phyloP scores from a whole-genome alignment of 37 sponge, comb jelly and placozoan genomes.

The Crambe crambe region DNA sequence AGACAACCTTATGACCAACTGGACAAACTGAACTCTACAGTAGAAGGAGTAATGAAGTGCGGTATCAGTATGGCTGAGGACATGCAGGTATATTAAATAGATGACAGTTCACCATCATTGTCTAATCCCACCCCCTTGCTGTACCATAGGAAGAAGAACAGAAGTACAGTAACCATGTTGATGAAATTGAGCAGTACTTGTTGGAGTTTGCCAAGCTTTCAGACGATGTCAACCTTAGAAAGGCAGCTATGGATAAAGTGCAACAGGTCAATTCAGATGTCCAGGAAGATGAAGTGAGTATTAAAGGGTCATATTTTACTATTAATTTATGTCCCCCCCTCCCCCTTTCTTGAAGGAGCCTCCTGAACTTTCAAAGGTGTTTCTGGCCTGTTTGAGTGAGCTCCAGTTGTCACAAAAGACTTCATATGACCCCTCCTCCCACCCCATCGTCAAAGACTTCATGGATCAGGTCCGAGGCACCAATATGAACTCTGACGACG shows the following conservation, averaged over 20 bases:
- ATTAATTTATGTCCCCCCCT: too few species aligned
- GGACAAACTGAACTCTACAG: neutral
- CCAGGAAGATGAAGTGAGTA: neutral
- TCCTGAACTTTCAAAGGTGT: constrained; percentile 7
- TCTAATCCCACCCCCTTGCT: too few species aligned
- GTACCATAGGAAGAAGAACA: neutral
- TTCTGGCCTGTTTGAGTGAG: neutral
- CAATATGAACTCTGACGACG: neutral
- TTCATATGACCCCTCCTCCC: constrained; percentile 5
- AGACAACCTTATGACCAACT: neutral
- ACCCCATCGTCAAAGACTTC: constrained; percentile 22
- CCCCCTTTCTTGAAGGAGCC: too few species aligned
- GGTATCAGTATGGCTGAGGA: constrained; percentile 19
- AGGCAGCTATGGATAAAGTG: constrained; percentile 1
- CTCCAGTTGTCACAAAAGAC: neutral
- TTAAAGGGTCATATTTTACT: too few species aligned
- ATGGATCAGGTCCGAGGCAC: neutral
- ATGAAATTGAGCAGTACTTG: neutral
- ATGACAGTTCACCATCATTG: too few species aligned
- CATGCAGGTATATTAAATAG: neutral
- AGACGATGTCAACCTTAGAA: neutral
- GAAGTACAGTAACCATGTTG: too few species aligned
- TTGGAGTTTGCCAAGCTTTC: constrained; percentile 6
- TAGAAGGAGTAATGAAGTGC: neutral
- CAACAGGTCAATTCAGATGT: neutral